Evolutionary conservation across 2,113 vertebrate genomes (phyloP).

Genomic region (Cinclus mexicanus): DNA sequence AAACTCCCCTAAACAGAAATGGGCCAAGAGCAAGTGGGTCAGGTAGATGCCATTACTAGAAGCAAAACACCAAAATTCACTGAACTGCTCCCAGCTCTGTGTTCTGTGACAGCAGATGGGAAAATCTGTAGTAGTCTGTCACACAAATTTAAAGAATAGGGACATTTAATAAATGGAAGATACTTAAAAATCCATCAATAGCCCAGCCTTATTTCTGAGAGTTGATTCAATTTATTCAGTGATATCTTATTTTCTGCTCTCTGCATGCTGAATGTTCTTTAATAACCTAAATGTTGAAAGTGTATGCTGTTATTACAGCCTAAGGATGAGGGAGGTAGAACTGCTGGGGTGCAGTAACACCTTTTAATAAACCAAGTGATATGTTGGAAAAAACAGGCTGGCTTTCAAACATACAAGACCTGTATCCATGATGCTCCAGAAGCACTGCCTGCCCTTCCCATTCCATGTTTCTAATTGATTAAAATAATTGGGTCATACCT

Average conservation of each 20-base stretch:
- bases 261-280: not conserved
- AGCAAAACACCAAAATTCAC: not conserved
- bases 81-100: not conserved
- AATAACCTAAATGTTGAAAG: not conserved
- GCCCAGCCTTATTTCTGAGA: not conserved
- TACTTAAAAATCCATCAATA: conserved; percentile 22
- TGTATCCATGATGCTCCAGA: not conserved
- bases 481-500: not conserved
- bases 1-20: not conserved
- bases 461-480: not conserved
- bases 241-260: conserved; percentile 16
- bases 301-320: not conserved
- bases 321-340: not conserved
- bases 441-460: not conserved
- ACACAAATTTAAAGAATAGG: not conserved
- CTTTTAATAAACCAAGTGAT: not conserved
- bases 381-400: not conserved
- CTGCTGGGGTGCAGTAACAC: not conserved
- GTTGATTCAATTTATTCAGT: not conserved
- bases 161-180: conserved; percentile 16
- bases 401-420: not conserved
- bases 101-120: not conserved
- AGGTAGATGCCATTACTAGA: not conserved
- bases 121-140: not conserved
- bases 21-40: not conserved